A percentile compares a stretch with the other conserved stretches of the same genome.
Conservation (phyloP, 92 coral and sea anemone genomes). For the Parazoanthus atlanticus region DNA sequence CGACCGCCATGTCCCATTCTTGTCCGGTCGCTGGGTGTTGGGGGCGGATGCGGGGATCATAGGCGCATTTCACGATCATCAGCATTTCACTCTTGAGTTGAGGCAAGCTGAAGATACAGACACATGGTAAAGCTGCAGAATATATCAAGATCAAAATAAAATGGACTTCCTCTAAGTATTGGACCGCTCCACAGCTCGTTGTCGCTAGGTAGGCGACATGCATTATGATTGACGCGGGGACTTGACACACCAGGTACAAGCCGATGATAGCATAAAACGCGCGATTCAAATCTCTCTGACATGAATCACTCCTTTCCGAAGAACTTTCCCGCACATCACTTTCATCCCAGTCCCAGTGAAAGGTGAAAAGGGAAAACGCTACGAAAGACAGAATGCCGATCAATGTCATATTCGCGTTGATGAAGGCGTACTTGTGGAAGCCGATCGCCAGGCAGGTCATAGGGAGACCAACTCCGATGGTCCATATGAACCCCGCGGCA, state of each 20-base stretch:
- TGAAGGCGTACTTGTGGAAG: constrained; percentile 34
- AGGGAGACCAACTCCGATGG: constrained; percentile 15
- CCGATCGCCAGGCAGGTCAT: constrained; percentile 36
- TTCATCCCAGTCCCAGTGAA: constrained; percentile 39
- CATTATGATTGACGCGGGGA: constrained; percentile 26
- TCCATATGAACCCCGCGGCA: constrained; percentile 35
- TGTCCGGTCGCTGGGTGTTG: background rate
- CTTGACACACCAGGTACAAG: constrained; percentile 6
- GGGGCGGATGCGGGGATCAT: constrained; percentile 8
- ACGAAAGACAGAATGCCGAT: constrained; percentile 25
- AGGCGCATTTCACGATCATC: constrained; percentile 1
- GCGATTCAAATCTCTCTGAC: background rate
- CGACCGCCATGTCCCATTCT: constrained; percentile 26
- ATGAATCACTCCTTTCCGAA: background rate
- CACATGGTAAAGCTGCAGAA: background rate
- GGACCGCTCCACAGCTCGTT: background rate
- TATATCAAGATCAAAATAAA: constrained; percentile 22
- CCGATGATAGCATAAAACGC: constrained; percentile 6
- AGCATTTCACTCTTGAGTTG: constrained; percentile 4
- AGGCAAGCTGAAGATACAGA: constrained; percentile 17
- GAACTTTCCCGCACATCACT: background rate
- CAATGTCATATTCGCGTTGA: constrained; percentile 12
- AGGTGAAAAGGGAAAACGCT: background rate
- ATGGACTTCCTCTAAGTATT: constrained; percentile 22
- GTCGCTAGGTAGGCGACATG: constrained; percentile 13